Evolutionary conservation across 2,113 vertebrate genomes (phyloP), one percentile per base, ranked within the genome.

Genomic region (Gymnarchus niloticus): DNA sequence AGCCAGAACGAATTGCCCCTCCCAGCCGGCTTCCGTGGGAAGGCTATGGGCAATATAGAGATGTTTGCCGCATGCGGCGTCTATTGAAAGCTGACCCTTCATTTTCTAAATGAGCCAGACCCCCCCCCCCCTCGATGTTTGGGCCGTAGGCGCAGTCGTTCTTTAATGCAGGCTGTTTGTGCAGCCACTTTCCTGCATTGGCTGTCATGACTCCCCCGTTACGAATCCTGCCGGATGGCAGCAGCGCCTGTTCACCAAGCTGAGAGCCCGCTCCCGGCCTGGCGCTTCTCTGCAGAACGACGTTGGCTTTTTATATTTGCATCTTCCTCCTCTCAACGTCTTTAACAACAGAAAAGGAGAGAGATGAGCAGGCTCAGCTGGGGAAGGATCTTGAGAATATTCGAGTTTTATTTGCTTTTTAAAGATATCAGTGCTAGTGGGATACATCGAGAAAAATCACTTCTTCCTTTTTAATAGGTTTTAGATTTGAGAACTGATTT

Each of bases 401-500:
- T n/a, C n/a, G n/a, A n/a, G n/a, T n/a, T n/a, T n/a, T n/a, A n/a
- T n/a, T n/a, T n/a, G 0, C 52, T 51, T 23, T 51, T 81, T 21
- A 33, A 81, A 81, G 52, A 81, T 33, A 17, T n/a, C 46, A 56
- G 51, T 82, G 17, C 51, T 51, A 52, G 17, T 14, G 10, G 80
- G 12, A 82, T 51, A 17, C 28, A 0, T 48, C n/a, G 28, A 54
- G 41, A 5, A 51, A 82, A 56, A 82, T 41, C 65, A n/a, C 17
- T 37, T 82, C 28, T 17, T 82, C n/a, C 25, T 10, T 17, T 82
- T 33, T 54, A 54, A 82, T 54, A 37, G 28, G 17, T 56, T 56
- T 82, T 51, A 52, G n/a, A 54, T 82, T 82, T 82, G 80, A 82
- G 56, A 33, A 82, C n/a, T 82, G 80, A 82, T 54, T 82, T 56